Evolutionary conservation across 2,113 vertebrate species (phyloP).

Genomic region (Myiagra hebetior): DNA sequence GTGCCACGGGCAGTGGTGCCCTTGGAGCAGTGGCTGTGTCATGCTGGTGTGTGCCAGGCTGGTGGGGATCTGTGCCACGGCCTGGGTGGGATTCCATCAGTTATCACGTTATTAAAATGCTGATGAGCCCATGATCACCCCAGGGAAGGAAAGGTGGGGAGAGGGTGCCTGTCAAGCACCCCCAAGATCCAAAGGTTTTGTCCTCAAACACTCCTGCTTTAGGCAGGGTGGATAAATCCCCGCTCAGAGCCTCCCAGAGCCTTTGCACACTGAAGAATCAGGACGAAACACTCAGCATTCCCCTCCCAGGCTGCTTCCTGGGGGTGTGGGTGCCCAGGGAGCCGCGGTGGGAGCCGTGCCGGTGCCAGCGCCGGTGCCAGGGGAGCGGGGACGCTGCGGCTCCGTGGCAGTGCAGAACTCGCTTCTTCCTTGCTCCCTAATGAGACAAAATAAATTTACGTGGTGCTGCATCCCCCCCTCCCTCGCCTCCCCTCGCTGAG

Average conservation of each 20-base stretch:
- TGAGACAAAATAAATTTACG: slow-evolving; percentile 1
- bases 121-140: accelerated
- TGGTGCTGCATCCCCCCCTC: background rate
- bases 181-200: background rate
- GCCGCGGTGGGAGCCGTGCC: accelerated
- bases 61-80: background rate
- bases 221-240: background rate
- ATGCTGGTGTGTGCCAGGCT: accelerated
- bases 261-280: background rate
- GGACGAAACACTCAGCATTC: background rate
- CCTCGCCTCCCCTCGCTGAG: background rate
- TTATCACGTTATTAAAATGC: accelerated
- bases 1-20: accelerated
- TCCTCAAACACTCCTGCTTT: background rate
- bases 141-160: accelerated
- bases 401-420: background rate
- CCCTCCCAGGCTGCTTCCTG: background rate
- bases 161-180: background rate
- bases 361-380: accelerated
- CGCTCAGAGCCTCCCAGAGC: background rate
- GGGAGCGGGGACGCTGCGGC: accelerated
- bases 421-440: background rate
- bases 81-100: accelerated
- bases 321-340: background rate
- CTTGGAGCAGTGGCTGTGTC: background rate